These are phyloP conservation scores for Euwallacea similis DNA, from an alignment of 1,140 invertebrate genomes.

Conservation along the genomic window DNA sequence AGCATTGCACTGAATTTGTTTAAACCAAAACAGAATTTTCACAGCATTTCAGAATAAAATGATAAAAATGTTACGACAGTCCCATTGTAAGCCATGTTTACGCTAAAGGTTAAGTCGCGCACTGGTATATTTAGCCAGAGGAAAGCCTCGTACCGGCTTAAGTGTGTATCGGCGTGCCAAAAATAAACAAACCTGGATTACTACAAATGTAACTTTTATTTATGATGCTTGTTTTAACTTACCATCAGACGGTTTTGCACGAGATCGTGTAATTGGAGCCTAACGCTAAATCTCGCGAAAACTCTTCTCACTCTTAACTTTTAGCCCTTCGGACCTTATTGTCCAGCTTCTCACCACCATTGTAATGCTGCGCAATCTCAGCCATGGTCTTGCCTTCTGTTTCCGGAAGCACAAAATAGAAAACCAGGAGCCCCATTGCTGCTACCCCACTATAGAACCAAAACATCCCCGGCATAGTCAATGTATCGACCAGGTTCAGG, in stretches of 20 bases:
- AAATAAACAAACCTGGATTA: constrained; percentile 40
- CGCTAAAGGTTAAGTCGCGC: constrained; percentile 12
- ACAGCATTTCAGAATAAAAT: background rate
- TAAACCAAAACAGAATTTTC: too few species aligned
- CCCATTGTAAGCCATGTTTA: constrained; percentile 10
- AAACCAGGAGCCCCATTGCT: constrained; percentile 61
- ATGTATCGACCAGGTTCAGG: constrained; percentile 61
- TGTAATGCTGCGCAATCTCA: constrained; percentile 70
- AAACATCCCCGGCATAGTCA: constrained; percentile 69
- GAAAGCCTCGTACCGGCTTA: constrained; percentile 18
- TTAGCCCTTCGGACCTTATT: constrained; percentile 7
- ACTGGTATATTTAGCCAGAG: constrained; percentile 30
- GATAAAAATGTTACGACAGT: background rate
- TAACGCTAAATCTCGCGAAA: background rate
- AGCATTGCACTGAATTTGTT: too few species aligned
- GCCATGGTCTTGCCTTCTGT: constrained; percentile 78
- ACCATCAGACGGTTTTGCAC: background rate
- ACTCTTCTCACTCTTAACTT: background rate
- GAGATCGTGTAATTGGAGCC: background rate
- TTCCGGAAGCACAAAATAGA: constrained; percentile 68
- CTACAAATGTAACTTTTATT: constrained; percentile 36
- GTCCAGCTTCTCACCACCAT: constrained; percentile 58
- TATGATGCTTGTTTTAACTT: constrained; percentile 35
- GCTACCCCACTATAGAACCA: constrained; percentile 64
- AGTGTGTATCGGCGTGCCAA: constrained; percentile 33